phyloP scores from a whole-genome alignment of 2,113 vertebrate species.

The Burhinus bistriatus region DNA sequence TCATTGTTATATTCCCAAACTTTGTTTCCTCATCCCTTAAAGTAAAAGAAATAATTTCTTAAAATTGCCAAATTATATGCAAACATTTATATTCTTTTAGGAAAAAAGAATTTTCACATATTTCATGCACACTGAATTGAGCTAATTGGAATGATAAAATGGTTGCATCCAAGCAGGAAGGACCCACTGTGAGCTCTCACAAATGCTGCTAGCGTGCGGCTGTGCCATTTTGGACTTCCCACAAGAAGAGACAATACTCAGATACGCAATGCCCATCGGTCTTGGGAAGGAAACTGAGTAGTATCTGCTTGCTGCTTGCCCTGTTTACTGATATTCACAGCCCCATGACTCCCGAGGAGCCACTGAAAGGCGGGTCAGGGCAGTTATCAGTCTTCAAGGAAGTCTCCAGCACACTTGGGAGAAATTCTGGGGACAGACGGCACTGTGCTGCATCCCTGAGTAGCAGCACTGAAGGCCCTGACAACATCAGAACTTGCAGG shows the following conservation, averaged over 20 bases:
- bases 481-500: background rate
- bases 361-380: background rate
- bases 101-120: background rate
- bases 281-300: background rate
- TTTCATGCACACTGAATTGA: background rate
- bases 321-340: background rate
- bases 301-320: background rate
- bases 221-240: background rate
- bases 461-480: background rate
- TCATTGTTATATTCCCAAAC: background rate
- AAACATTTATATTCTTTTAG: background rate
- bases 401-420: background rate
- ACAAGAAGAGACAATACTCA: background rate
- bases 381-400: background rate
- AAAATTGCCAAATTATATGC: background rate
- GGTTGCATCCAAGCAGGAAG: background rate
- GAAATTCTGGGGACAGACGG: accelerated
- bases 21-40: background rate
- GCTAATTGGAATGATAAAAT: background rate
- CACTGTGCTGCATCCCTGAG: background rate
- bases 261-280: accelerated
- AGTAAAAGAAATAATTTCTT: background rate
- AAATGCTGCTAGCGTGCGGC: background rate
- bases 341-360: accelerated
- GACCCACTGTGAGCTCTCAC: background rate